Evolutionary conservation across 1,140 invertebrate species (phyloP), one percentile per base, ranked within the genome.

Genomic region (Lepidostoma basale): DNA sequence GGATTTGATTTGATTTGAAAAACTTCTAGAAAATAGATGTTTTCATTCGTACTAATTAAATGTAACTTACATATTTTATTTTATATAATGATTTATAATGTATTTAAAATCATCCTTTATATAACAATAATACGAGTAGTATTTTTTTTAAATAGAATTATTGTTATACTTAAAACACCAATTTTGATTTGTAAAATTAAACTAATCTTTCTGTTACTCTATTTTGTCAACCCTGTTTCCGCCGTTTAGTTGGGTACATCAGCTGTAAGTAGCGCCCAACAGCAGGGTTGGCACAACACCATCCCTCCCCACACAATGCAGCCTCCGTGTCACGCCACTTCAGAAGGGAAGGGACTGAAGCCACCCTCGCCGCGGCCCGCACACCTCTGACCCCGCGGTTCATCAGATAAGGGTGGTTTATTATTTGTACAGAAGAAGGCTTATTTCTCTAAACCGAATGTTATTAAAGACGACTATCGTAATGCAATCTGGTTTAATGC

Each of bases 321-420:
- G 42, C 23, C 62, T 44, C 44, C 23, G 20, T 65, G 62, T 65
- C 62, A 65, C 62, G 62, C 62, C 62, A 65, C 62, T 65, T 65
- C 45, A 49, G 47, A 26, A 12, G 23, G 28, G 14, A 49, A 18
- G 26, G 28, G 45, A 28, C 3, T 16, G 16, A 49, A 33, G 14
- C 12, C 62, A 52, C 62, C 62, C 44, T 36, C 47, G 33, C 22
- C 36, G 10, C 26, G 45, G 4, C 20, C 16, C 12, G 8, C 14
- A 12, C 45, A 26, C 22, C 45, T 23, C 45, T 23, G 14, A 9
- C 22, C 10, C 3, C 42, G 12, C 20, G 18, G 20, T 49, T 49
- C 20, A 49, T 49, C 45, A 22, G 45, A 49, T 49, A 49, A 2
- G 9, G 23, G 12, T 23, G 5, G n/a, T 12, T 23, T 22, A 49